These are phyloP conservation scores for Rugalucina vietnamica DNA, from an alignment of 2,888 invertebrate species.

Conservation along the genomic window DNA sequence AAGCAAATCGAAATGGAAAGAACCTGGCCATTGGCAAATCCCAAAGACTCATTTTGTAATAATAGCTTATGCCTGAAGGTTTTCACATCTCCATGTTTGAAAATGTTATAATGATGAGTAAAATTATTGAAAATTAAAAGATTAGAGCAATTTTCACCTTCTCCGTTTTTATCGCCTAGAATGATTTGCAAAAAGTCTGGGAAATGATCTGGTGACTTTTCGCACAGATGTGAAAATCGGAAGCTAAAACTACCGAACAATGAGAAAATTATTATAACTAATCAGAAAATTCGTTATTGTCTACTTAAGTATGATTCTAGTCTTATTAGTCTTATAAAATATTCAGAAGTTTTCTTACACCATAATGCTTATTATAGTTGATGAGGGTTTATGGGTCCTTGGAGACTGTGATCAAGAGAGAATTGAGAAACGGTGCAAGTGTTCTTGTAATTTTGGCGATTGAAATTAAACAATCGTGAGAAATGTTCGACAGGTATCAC, in stretches of 20 bases:
- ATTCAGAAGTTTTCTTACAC: not conserved
- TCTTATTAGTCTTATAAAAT: constrained; percentile 5
- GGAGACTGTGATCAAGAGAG: not conserved
- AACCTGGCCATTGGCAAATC: too few species aligned
- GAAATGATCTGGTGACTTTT: constrained; percentile 33
- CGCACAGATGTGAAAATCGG: constrained; percentile 43
- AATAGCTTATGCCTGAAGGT: constrained; percentile 5
- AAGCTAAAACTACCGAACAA: constrained; percentile 48
- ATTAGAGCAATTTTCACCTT: constrained; percentile 42
- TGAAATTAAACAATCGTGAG: constrained; percentile 32
- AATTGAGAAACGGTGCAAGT: not conserved
- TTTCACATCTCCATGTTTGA: constrained; percentile 16
- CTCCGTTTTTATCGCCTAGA: not conserved
- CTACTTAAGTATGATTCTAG: constrained; percentile 5
- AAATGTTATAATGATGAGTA: constrained; percentile 10
- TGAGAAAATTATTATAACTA: constrained; percentile 22
- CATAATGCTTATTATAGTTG: not conserved
- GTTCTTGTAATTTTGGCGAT: not conserved
- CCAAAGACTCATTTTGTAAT: not conserved
- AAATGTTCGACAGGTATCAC: not conserved
- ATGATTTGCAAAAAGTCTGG: constrained; percentile 18
- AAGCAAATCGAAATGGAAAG: too few species aligned
- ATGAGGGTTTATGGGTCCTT: not conserved
- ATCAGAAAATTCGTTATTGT: constrained; percentile 13
- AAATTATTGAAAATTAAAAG: not conserved